A percentile compares a stretch with the other conserved stretches of the same genome.
Evolutionary conservation across 1,140 invertebrate genomes (phyloP).

Genomic region (Micrasema minimum): DNA sequence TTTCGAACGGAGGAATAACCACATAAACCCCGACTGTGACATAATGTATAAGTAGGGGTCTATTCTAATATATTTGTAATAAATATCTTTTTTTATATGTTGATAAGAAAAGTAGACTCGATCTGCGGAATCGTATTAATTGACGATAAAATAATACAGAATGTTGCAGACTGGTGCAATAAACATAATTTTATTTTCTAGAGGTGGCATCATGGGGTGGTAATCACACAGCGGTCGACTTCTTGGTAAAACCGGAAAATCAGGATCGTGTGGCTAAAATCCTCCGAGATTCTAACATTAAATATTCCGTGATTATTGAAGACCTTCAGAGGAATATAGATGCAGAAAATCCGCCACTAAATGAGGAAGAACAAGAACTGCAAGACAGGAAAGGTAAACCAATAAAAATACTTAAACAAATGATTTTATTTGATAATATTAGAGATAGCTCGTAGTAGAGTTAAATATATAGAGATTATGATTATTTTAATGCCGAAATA

Average conservation of each 20-base stretch:
- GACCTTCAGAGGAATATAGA: conserved; percentile 81
- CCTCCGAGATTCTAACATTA: conserved; percentile 68
- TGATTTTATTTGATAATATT: too few species aligned
- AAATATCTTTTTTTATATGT: background rate
- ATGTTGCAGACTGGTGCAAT: background rate
- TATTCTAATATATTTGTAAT: conserved; percentile 1
- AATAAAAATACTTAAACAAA: too few species aligned
- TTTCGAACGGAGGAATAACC: too few species aligned
- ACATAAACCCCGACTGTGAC: too few species aligned
- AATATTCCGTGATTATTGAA: conserved; percentile 75
- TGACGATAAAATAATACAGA: background rate
- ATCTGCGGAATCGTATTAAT: background rate
- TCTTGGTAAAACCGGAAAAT: conserved; percentile 71
- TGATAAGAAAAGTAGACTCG: background rate
- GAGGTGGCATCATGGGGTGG: conserved; percentile 77
- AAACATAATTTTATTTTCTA: conserved; percentile 55
- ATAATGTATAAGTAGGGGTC: too few species aligned
- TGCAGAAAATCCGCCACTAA: conserved; percentile 77
- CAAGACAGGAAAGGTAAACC: conserved; percentile 76
- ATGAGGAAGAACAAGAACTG: conserved; percentile 73
- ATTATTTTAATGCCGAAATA: too few species aligned
- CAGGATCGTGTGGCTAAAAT: conserved; percentile 66
- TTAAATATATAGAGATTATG: too few species aligned
- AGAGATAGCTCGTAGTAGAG: too few species aligned
- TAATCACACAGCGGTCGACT: conserved; percentile 73